These are phyloP conservation scores for Microctonus aethiopoides DNA, from an alignment of 2,888 invertebrate species.

Conservation along the genomic window DNA sequence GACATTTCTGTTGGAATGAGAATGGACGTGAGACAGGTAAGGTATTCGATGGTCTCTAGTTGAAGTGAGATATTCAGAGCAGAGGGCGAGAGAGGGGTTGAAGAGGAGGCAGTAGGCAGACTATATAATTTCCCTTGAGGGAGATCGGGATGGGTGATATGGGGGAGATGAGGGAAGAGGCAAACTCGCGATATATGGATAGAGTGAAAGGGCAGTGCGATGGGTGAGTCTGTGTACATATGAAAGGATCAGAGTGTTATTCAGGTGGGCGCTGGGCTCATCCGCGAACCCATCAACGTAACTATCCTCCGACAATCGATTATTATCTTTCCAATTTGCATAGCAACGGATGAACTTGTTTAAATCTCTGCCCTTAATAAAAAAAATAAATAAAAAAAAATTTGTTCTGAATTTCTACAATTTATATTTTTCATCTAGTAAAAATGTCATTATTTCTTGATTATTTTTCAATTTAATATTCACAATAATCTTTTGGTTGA, in stretches of 20 bases:
- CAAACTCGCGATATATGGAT: constrained; percentile 38
- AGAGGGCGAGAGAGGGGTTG: constrained; percentile 40
- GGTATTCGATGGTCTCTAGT: constrained; percentile 55
- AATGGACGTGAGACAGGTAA: constrained; percentile 49
- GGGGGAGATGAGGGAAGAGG: constrained; percentile 43
- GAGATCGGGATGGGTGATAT: constrained; percentile 62
- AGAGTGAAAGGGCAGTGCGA: no score
- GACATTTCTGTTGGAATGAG: constrained; percentile 10
- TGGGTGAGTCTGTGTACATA: constrained; percentile 32
- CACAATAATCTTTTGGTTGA: no score
- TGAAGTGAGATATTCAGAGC: background rate
- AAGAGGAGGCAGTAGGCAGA: constrained; percentile 53
- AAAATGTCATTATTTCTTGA: background rate
- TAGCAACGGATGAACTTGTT: constrained; percentile 59
- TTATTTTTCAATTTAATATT: no score
- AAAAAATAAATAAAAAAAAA: constrained; percentile 30
- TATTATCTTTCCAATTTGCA: constrained; percentile 67
- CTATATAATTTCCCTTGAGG: constrained; percentile 67
- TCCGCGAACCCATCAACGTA: constrained; percentile 62
- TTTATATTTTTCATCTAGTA: background rate
- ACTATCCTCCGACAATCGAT: constrained; percentile 64
- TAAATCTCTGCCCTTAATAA: constrained; percentile 58
- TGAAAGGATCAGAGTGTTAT: constrained; percentile 43
- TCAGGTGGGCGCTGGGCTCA: constrained; percentile 52
- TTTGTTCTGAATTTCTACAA: background rate